These are phyloP conservation scores for Cydia amplana DNA, from an alignment of 1,140 invertebrate species.

Conservation along the genomic window DNA sequence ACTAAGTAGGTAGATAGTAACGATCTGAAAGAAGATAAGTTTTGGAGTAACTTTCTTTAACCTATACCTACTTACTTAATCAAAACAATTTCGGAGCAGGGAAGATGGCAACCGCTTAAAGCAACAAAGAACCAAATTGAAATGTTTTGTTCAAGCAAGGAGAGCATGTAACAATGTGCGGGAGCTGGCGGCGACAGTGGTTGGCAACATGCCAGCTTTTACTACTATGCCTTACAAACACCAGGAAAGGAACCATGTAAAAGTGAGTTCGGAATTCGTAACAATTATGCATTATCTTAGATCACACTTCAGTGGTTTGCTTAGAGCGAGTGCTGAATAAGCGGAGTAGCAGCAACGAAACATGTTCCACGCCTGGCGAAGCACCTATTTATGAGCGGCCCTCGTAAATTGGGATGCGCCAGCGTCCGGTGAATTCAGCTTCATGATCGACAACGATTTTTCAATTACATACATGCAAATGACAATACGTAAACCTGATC, in stretches of 20 bases:
- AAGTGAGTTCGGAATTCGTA: conserved; percentile 34
- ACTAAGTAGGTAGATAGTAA: too few species aligned
- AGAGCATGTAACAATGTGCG: neutral
- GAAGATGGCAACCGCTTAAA: neutral
- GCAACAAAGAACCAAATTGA: conserved; percentile 4
- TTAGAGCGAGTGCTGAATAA: neutral
- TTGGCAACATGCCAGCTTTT: neutral
- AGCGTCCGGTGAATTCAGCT: too few species aligned
- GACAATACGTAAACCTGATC: too few species aligned
- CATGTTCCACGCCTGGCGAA: neutral
- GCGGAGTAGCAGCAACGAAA: neutral
- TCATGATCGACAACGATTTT: too few species aligned
- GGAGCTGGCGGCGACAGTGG: neutral
- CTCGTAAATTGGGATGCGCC: too few species aligned
- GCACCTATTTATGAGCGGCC: too few species aligned
- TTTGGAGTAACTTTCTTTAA: too few species aligned
- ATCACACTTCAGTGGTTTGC: conserved; percentile 13
- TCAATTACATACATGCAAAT: too few species aligned
- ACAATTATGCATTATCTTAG: conserved; percentile 24
- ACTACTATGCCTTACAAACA: too few species aligned
- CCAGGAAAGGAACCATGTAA: conserved; percentile 23
- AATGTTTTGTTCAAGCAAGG: conserved; percentile 4
- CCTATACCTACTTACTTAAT: neutral
- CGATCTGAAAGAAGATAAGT: too few species aligned
- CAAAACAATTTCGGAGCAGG: neutral